These are phyloP conservation scores for Antheraea assamensis DNA, from an alignment of 2,888 invertebrate genomes.

Conservation along the genomic window DNA sequence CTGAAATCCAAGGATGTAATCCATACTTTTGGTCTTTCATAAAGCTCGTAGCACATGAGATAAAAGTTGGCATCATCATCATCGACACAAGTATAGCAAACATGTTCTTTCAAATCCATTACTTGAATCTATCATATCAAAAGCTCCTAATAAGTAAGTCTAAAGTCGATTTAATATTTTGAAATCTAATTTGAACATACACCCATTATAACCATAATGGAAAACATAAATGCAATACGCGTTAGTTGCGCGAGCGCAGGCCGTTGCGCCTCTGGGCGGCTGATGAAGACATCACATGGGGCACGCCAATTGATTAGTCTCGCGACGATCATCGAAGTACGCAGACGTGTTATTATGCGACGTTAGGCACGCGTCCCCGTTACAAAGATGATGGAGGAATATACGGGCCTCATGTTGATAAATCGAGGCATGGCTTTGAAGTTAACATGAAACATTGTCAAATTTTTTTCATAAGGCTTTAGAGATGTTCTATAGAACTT, in stretches of 20 bases:
- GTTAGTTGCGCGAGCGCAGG: slow-evolving; percentile 61
- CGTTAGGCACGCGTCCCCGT: slow-evolving; percentile 72
- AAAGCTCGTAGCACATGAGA: too few species aligned
- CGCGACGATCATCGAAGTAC: slow-evolving; percentile 67
- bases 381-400: slow-evolving; percentile 43
- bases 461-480: background rate
- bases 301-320: slow-evolving; percentile 79
- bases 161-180: background rate
- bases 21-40: too few species aligned
- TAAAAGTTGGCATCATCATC: too few species aligned
- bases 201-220: slow-evolving; percentile 20
- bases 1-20: too few species aligned
- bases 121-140: background rate
- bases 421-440: slow-evolving; percentile 23
- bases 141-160: background rate
- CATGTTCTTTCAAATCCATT: too few species aligned
- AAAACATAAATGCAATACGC: slow-evolving; percentile 25
- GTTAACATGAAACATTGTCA: background rate
- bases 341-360: slow-evolving; percentile 76
- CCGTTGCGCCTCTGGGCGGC: slow-evolving; percentile 76
- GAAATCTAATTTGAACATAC: slow-evolving; percentile 16
- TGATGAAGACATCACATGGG: slow-evolving; percentile 80
- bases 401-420: slow-evolving; percentile 19
- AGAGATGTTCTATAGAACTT: background rate
- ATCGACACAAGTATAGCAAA: too few species aligned